Evolutionary conservation across 2,797 vertebrate genomes (phyloP), one percentile per base, ranked within the genome.

Genomic region (Platyrinchus mystaceus): DNA sequence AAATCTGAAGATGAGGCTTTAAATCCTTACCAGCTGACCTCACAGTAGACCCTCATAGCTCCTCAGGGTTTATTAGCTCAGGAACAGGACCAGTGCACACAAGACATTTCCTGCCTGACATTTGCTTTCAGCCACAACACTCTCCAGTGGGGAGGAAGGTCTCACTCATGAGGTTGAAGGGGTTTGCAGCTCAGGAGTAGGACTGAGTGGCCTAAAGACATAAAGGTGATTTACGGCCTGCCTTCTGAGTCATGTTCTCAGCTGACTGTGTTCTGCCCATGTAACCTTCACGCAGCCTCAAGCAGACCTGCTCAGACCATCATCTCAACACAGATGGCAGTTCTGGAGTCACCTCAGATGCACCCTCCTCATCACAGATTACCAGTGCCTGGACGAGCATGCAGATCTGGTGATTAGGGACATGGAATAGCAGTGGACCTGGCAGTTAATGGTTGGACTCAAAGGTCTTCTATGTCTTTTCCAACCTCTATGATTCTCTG

Each of bases 1-100:
- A 86, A 74, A 79, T 37, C 10, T 27, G 41, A 68, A 71, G 44
- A 46, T 0, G 1, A 52, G 21, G 9, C 22, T 67, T 24, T 52
- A 32, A 71, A 9, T 3, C 4, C 12, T 34, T 43, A 39, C 11
- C 32, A 60, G 32, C 30, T 79, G 36, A 77, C 32, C 52, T 26
- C 69, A 32, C 64, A 32, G 18, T 7, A 70, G 16, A 83, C 3
- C 34, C 12, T 71, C 14, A 30, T 4, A 43, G 12, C 7, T 78
- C 36, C 39, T 79, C 30, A 30, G 43, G 49, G 23, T 4, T 39
- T 22, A 20, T 49, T 60, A 80, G 22, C 37, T 22, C 50, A 49
- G 23, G 17, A 60, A 6, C 34, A 66, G 18, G 3, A 5, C 22
- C 43, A 28, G 10, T 27, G 19, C 32, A 71, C 0, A 0, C 1